Evolutionary conservation across 2,797 vertebrate genomes (phyloP).

Genomic region (Tinamus major): DNA sequence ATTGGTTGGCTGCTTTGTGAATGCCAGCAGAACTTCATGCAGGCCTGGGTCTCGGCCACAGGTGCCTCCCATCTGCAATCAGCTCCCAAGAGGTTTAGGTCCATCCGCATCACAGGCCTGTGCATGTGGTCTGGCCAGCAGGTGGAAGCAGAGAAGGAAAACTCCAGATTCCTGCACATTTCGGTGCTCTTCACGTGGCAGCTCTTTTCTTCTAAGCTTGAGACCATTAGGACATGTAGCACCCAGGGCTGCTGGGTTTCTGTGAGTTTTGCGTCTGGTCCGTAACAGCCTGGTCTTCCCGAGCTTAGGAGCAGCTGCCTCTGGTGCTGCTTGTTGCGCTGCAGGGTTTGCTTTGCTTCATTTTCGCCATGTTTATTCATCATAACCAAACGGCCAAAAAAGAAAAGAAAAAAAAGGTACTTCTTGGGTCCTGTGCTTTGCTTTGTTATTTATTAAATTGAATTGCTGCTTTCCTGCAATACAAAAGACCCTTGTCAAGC

Average conservation of each 20-base stretch:
- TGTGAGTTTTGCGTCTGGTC: background rate
- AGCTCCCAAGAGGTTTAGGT: rapidly evolving
- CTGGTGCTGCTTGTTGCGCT: rapidly evolving
- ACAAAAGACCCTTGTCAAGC: rapidly evolving
- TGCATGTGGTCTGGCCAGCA: conserved; percentile 35
- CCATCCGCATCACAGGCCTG: background rate
- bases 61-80: rapidly evolving
- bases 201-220: background rate
- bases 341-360: rapidly evolving
- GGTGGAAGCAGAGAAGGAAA: conserved; percentile 68
- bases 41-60: background rate
- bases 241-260: rapidly evolving
- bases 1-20: rapidly evolving
- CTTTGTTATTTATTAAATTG: rapidly evolving
- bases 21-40: rapidly evolving
- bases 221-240: background rate
- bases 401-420: background rate
- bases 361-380: background rate
- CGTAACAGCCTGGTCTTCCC: background rate
- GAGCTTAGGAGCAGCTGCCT: background rate
- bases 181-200: background rate
- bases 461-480: background rate
- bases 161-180: background rate
- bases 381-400: background rate
- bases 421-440: background rate